phyloP scores from a whole-genome alignment of 2,888 invertebrate species.

The Cryptus viduatorius region DNA sequence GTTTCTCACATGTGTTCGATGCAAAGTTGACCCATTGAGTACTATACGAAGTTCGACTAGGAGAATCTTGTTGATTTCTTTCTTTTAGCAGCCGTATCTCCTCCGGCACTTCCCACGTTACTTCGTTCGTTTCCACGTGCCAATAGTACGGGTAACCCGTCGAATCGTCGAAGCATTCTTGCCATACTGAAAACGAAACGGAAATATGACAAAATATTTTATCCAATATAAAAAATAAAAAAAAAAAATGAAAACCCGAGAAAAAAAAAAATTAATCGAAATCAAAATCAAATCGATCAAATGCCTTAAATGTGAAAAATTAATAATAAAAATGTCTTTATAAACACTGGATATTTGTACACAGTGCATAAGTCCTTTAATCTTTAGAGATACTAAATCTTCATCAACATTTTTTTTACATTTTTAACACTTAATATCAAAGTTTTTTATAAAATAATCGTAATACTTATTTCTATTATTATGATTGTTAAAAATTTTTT shows the following conservation, averaged over 20 bases:
- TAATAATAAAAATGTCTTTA: not conserved
- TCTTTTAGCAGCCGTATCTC: conserved; percentile 80
- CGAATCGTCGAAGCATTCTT: conserved; percentile 88
- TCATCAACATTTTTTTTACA: no score
- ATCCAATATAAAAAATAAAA: not conserved
- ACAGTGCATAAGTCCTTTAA: no score
- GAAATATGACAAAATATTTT: conserved; percentile 62
- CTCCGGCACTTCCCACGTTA: conserved; percentile 88
- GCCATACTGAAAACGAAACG: conserved; percentile 86
- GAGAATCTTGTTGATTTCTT: conserved; percentile 70
- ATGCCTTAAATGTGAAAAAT: no score
- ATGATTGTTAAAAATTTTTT: no score
- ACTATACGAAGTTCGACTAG: conserved; percentile 70
- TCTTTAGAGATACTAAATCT: no score
- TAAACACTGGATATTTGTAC: not conserved
- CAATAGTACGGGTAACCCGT: conserved; percentile 89
- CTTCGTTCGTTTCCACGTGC: conserved; percentile 88
- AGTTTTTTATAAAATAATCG: no score
- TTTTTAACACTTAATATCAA: no score
- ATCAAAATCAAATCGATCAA: no score
- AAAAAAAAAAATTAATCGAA: no score
- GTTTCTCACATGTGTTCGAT: conserved; percentile 74
- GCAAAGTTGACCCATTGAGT: conserved; percentile 76
- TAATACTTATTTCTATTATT: no score
- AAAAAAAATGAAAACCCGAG: no score